phyloP scores from a whole-genome alignment of 1,140 invertebrate species.

The Temnothorax longispinosus region DNA sequence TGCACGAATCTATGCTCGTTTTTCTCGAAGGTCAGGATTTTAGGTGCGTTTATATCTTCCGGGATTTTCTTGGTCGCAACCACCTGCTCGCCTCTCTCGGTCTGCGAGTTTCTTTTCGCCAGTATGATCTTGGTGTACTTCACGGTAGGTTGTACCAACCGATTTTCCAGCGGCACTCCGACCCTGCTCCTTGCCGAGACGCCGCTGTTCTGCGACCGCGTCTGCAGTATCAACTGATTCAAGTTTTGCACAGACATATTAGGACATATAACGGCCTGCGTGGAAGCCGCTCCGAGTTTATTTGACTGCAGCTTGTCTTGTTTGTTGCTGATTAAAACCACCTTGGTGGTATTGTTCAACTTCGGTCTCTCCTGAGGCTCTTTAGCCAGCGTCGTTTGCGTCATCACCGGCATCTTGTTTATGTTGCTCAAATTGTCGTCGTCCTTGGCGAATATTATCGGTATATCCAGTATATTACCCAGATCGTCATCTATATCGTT shows the following conservation, averaged over 20 bases:
- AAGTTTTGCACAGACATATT: constrained; percentile 62
- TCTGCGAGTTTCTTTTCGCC: constrained; percentile 82
- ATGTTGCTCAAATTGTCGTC: constrained; percentile 85
- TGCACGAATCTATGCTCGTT: constrained; percentile 69
- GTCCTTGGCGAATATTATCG: constrained; percentile 89
- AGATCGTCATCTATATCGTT: constrained; percentile 86
- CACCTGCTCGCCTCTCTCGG: constrained; percentile 75
- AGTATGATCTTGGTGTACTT: constrained; percentile 87
- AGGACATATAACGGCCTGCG: constrained; percentile 76
- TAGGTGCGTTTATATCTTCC: constrained; percentile 67
- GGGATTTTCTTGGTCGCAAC: constrained; percentile 78
- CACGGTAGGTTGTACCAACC: constrained; percentile 75
- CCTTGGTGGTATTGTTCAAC: constrained; percentile 74
- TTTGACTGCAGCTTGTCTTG: constrained; percentile 76
- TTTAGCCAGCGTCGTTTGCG: constrained; percentile 66
- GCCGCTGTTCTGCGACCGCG: constrained; percentile 73
- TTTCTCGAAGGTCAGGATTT: constrained; percentile 72
- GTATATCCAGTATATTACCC: constrained; percentile 88
- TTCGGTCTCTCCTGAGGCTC: constrained; percentile 70
- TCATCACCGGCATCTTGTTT: constrained; percentile 70
- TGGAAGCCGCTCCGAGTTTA: constrained; percentile 74
- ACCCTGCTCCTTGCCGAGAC: constrained; percentile 65
- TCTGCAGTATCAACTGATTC: constrained; percentile 71
- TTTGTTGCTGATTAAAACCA: constrained; percentile 81
- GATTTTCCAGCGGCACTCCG: constrained; percentile 63